phyloP scores from a whole-genome alignment of 2,797 vertebrate species.

The Bryconaethiops microstoma region DNA sequence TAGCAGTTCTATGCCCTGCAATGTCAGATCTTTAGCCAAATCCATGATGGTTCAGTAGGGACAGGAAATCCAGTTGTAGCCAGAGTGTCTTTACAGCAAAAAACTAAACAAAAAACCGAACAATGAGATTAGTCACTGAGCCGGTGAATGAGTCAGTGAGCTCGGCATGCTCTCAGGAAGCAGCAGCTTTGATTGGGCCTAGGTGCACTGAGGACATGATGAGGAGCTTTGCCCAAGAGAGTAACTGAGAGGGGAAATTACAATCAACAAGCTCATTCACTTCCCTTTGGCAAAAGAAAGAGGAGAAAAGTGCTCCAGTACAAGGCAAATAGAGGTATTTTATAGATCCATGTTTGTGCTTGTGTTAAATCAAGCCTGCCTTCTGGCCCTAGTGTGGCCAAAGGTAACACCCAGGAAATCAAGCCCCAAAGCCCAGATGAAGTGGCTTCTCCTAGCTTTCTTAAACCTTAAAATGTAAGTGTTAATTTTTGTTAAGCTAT shows the following conservation, averaged over 20 bases:
- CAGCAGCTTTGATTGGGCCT: conserved; percentile 8
- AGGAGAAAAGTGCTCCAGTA: conserved; percentile 4
- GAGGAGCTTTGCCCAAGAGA: conserved; percentile 20
- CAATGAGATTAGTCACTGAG: conserved; percentile 30
- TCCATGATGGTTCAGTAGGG: neutral
- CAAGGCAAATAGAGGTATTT: conserved; percentile 12
- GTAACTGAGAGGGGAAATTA: conserved; percentile 60
- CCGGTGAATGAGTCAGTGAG: conserved; percentile 44
- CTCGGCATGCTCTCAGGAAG: conserved; percentile 53
- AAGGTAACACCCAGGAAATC: conserved; percentile 14
- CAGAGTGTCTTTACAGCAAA: conserved; percentile 12
- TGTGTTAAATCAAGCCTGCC: neutral
- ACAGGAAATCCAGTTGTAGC: neutral
- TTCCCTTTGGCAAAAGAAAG: conserved; percentile 53
- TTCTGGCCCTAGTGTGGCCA: neutral
- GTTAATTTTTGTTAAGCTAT: neutral
- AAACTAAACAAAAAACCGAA: conserved; percentile 15
- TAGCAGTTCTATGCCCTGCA: neutral
- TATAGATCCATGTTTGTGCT: neutral
- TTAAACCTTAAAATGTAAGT: conserved; percentile 7
- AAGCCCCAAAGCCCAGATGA: neutral
- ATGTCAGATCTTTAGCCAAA: conserved; percentile 1
- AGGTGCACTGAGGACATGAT: conserved; percentile 41
- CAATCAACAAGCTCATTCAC: conserved; percentile 58
- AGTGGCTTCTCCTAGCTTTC: neutral